These are phyloP conservation scores for Leptinotarsa juncta DNA, from an alignment of 2,888 invertebrate species.

Conservation along the genomic window DNA sequence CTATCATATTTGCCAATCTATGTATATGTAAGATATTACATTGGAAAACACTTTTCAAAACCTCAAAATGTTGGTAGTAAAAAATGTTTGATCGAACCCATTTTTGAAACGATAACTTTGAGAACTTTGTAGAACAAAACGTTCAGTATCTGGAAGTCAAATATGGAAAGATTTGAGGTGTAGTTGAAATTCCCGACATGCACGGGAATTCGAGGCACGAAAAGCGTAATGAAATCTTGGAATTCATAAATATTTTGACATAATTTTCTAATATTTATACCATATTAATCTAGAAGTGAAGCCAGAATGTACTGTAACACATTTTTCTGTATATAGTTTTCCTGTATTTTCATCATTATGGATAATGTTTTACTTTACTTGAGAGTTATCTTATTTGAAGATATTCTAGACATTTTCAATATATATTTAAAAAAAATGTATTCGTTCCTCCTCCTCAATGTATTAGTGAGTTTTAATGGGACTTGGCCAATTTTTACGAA, in stretches of 20 bases:
- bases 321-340: background rate
- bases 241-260: constrained; percentile 2
- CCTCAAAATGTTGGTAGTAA: too few relatives aligned
- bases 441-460: too few relatives aligned
- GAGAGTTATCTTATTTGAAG: too few relatives aligned
- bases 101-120: background rate
- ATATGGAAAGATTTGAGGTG: constrained; percentile 25
- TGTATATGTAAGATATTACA: too few relatives aligned
- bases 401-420: too few relatives aligned
- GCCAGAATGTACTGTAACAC: background rate
- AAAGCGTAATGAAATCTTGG: constrained; percentile 38
- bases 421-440: too few relatives aligned
- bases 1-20: too few relatives aligned
- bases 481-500: too few relatives aligned
- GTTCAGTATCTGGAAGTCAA: constrained; percentile 26
- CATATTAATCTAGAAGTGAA: background rate
- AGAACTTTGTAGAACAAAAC: constrained; percentile 22
- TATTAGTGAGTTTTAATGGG: too few relatives aligned
- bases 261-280: constrained; percentile 4
- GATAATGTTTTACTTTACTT: background rate
- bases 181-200: constrained; percentile 32
- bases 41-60: too few relatives aligned
- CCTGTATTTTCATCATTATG: background rate
- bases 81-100: background rate
- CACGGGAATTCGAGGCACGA: constrained; percentile 38